Conservation (phyloP, 2,113 vertebrate genomes). For the Nyctibius bracteatus region DNA sequence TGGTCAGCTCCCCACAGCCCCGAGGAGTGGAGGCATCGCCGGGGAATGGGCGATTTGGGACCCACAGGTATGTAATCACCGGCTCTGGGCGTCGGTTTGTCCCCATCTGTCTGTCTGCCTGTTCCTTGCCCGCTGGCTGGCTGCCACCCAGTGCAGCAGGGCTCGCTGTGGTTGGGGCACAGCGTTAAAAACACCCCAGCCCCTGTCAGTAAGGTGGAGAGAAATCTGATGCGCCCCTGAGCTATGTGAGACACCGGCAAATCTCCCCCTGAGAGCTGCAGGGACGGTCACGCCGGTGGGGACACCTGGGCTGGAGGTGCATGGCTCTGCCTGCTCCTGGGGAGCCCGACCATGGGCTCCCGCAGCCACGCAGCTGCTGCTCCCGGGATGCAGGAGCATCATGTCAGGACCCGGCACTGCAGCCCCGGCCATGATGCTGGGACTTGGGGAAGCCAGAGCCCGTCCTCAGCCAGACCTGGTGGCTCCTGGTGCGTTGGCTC, state of each 20-base stretch:
- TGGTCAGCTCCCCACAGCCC: not conserved
- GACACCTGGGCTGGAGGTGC: not conserved
- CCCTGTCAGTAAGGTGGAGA: rapidly evolving
- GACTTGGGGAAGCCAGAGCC: not conserved
- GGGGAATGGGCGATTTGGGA: not conserved
- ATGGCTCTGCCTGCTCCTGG: rapidly evolving
- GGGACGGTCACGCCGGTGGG: rapidly evolving
- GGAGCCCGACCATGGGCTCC: not conserved
- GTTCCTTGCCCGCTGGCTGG: not conserved
- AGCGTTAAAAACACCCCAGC: not conserved
- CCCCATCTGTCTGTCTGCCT: not conserved
- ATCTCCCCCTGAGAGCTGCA: not conserved
- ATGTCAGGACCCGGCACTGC: rapidly evolving
- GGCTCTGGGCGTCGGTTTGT: not conserved
- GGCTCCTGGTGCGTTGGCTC: not conserved
- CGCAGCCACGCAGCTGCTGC: rapidly evolving
- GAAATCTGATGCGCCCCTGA: rapidly evolving
- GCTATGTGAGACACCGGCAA: rapidly evolving
- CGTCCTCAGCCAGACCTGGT: rapidly evolving
- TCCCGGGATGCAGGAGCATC: not conserved
- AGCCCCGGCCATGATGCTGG: rapidly evolving
- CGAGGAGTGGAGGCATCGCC: not conserved
- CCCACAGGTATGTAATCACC: rapidly evolving
- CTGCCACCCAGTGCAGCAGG: not conserved
- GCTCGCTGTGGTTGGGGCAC: not conserved